Base-by-base conservation (phyloP, 1,140 invertebrate genomes). In the Aleiodes sp. region DNA sequence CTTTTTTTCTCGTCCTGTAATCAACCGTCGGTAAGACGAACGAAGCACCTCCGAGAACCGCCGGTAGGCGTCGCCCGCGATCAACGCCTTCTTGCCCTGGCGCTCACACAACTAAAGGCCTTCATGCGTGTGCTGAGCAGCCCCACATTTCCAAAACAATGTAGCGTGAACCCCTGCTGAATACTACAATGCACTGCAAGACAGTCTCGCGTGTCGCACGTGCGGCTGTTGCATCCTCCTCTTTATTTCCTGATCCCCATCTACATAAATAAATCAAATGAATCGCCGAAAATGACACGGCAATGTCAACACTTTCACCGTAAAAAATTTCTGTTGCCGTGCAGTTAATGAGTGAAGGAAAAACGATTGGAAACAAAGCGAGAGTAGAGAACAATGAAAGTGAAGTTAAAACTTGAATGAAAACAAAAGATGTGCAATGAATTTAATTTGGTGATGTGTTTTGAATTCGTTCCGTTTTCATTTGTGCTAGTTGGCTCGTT, bases 141-240 rank as follows among this genome's bases (percentile, higher is more conserved):
- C 46, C 46, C 46, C 46, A 26, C 46, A 52, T 52, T 52, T 24
- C 46, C 46, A 52, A 52, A 52, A 52, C 46, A 52, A 52, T 52
- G 46, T 21, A 52, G 46, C 21, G 19, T 24, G 26, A 52, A 52
- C 16, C 46, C 46, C 46, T 21, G n/a, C n/a, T n/a, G 46, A 21
- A 52, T 26, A 52, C 46, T 4, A 24, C 46, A 7, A 52, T 52
- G 46, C 46, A 52, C 26, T 52, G 3, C 46, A 24, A 16, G 21
- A 24, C 46, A 10, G 46, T 52, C 46, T 52, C 46, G 46, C 46
- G 46, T 52, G 46, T 21, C 46, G 46, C 46, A 52, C 46, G 46
- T 52, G 46, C 46, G 46, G 21, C 16, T 52, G 21, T 52, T 24
- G 46, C 16, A 52, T 52, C 10, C 21, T 24, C 46, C 46, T 52